A percentile compares a stretch with the other conserved stretches of the same genome.
Conservation (phyloP, 2,888 invertebrate genomes). For the Caenorhabditis becei region DNA sequence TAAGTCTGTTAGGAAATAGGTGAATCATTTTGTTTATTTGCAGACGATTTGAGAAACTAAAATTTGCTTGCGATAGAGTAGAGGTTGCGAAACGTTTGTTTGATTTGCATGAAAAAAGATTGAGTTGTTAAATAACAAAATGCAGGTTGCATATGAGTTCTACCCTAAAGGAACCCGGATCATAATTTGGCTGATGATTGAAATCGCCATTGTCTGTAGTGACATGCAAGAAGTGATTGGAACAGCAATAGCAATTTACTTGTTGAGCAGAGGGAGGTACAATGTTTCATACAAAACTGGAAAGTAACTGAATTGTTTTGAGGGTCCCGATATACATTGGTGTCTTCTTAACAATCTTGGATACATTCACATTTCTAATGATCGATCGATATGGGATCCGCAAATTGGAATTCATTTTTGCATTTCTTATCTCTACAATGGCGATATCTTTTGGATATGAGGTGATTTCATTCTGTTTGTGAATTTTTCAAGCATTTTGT, state of each 20-base stretch:
- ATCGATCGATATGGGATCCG: slow-evolving; percentile 89
- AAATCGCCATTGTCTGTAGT: slow-evolving; percentile 92
- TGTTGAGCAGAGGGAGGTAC: slow-evolving; percentile 89
- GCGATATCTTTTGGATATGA: slow-evolving; percentile 90
- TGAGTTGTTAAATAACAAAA: no score
- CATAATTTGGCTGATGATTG: slow-evolving; percentile 87
- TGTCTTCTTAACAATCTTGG: slow-evolving; percentile 90
- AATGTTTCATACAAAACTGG: slow-evolving; percentile 74
- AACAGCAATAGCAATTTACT: slow-evolving; percentile 90
- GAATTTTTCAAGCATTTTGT: no score
- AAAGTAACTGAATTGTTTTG: slow-evolving; percentile 5
- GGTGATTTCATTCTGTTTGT: no score
- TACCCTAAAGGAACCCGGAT: slow-evolving; percentile 88
- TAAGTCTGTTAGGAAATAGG: no score
- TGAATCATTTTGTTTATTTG: no score
- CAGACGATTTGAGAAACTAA: no score
- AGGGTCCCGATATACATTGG: slow-evolving; percentile 89
- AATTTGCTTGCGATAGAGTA: no score
- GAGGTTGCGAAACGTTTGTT: no score
- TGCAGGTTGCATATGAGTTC: slow-evolving; percentile 85
- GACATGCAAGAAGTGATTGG: slow-evolving; percentile 93
- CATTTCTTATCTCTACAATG: slow-evolving; percentile 89
- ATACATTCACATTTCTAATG: slow-evolving; percentile 92
- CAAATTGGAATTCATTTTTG: slow-evolving; percentile 91
- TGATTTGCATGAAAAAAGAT: no score